These are phyloP conservation scores for Zosterops borbonicus DNA, from an alignment of 2,113 vertebrate species.

Conservation along the genomic window DNA sequence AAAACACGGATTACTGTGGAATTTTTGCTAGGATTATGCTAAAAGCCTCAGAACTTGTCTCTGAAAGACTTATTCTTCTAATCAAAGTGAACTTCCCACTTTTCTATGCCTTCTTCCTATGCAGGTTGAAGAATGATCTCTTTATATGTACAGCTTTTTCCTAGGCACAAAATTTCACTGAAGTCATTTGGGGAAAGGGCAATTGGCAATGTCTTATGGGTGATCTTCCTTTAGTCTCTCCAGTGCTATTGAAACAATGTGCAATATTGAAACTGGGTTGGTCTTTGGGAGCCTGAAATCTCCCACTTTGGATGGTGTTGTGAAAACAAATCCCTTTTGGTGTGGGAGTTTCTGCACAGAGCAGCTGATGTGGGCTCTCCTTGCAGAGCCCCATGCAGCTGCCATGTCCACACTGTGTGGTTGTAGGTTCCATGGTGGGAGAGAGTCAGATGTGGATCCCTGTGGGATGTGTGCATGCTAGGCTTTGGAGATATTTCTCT, in stretches of 20 bases:
- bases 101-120: neutral
- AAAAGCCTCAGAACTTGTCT: neutral
- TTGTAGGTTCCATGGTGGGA: neutral
- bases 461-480: too few species aligned
- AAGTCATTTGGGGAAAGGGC: neutral
- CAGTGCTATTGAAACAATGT: neutral
- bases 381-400: neutral
- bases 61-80: neutral
- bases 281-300: neutral
- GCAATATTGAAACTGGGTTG: neutral
- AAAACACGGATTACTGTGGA: neutral
- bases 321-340: neutral
- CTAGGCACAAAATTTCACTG: neutral
- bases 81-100: neutral
- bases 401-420: fast-evolving
- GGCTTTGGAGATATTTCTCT: neutral
- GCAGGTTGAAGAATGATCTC: neutral
- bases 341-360: neutral
- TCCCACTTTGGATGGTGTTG: neutral
- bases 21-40: neutral
- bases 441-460: neutral
- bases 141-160: neutral
- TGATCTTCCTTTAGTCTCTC: neutral
- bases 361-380: neutral
- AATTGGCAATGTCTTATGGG: neutral